Evolutionary conservation across 2,888 invertebrate genomes (phyloP).

Genomic region (Epiperipatus broadwayi): DNA sequence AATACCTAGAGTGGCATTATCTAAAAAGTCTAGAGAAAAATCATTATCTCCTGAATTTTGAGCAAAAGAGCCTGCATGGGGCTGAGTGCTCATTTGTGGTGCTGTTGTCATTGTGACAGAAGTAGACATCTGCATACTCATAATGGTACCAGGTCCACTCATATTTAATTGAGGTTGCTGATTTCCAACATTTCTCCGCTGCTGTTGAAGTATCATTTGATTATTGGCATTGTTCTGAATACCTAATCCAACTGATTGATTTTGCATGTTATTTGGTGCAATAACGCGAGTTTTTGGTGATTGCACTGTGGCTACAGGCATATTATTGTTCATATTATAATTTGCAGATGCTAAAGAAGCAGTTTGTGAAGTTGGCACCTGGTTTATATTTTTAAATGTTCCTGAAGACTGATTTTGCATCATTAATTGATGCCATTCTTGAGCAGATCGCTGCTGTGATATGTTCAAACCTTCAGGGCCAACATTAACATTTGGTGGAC

Average conservation of each 20-base stretch:
- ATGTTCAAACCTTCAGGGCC: constrained; percentile 35
- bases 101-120: constrained; percentile 15
- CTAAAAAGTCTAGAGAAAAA: constrained; percentile 65
- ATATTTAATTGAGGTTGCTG: constrained; percentile 19
- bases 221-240: too few species aligned
- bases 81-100: constrained; percentile 9
- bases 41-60: constrained; percentile 27
- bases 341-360: background rate
- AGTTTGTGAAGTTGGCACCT: too few species aligned
- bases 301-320: too few species aligned
- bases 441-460: constrained; percentile 31
- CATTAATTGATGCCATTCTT: constrained; percentile 36
- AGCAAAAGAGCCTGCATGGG: constrained; percentile 17
- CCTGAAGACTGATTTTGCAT: constrained; percentile 28
- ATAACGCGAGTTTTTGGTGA: too few species aligned
- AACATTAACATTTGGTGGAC: constrained; percentile 40
- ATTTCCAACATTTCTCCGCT: constrained; percentile 22
- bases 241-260: too few species aligned
- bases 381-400: too few species aligned
- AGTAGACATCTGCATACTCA: constrained; percentile 17
- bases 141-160: constrained; percentile 23
- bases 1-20: constrained; percentile 40
- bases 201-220: constrained; percentile 22
- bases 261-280: too few species aligned
- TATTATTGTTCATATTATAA: too few species aligned